Percentiles rank a stretch among this genome's conserved stretches.
Conservation (phyloP, 1,140 invertebrate species). For the Gryllus bimaculatus region DNA sequence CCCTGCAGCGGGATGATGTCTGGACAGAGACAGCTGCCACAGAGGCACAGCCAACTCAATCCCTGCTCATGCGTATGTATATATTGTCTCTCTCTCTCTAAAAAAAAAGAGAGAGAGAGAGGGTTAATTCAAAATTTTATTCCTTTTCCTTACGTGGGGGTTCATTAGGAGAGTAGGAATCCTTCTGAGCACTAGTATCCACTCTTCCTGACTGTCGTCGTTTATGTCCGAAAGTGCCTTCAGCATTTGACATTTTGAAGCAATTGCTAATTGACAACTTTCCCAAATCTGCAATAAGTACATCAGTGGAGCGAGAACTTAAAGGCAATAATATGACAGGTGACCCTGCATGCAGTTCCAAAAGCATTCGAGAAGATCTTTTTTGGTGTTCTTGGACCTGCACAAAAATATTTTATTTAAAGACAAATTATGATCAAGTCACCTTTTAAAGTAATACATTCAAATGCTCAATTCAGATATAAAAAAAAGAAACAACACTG, state of each 20-base stretch:
- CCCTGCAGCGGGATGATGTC: no score
- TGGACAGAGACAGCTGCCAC: no score
- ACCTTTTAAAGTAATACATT: no score
- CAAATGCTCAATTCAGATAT: no score
- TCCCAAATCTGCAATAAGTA: slow-evolving; percentile 75
- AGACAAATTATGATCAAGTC: no score
- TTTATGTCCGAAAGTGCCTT: slow-evolving; percentile 41
- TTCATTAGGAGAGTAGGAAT: neutral
- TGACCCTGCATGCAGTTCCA: slow-evolving; percentile 65
- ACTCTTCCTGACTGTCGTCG: neutral
- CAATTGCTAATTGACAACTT: slow-evolving; percentile 69
- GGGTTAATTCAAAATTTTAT: neutral
- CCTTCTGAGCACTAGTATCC: neutral
- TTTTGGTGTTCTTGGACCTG: slow-evolving; percentile 9
- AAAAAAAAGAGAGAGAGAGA: no score
- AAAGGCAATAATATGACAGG: slow-evolving; percentile 83
- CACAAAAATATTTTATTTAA: neutral
- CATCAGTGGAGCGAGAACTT: slow-evolving; percentile 63
- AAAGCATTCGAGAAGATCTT: slow-evolving; percentile 24
- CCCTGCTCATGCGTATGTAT: no score
- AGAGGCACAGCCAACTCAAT: no score
- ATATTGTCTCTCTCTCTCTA: no score
- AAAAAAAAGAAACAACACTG: no score
- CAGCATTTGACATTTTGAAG: slow-evolving; percentile 51
- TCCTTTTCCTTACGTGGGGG: neutral